Base-by-base conservation (phyloP, 2,888 invertebrate species). In the Nomada fabriciana region DNA sequence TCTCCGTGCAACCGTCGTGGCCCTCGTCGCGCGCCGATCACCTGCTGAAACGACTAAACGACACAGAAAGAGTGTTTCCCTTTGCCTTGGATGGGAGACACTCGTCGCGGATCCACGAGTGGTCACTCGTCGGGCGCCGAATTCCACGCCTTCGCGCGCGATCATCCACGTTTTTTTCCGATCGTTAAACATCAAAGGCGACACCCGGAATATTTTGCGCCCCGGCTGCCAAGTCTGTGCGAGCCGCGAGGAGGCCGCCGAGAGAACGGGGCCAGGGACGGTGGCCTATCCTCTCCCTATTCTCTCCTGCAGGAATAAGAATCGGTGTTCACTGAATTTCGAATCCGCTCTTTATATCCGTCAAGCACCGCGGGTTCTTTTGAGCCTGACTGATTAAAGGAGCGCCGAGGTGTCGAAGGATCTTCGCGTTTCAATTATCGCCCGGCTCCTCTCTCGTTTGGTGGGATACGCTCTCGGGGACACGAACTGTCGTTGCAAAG, bases 101-200 rank as follows among this genome's bases (percentile, higher is more conserved):
- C 76, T 74, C 69, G 72, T 83, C 65, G 67, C 74, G 74, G 74
- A 78, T 74, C 78, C 65, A 89, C 86, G 87, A 89, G 89, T 87
- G 87, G 89, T 87, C 87, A 87, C 89, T 87, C 87, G 76, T 75
- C 78, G 76, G 80, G 87, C 72, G 79, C 79, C 88, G 85, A 87
- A 87, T 80, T 88, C 70, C 80, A 78, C 80, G 87, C 86, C 72
- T 64, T 15, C 72, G 11, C 50, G 25, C 72, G 61, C 69, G 79
- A 81, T 83, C 74, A 72, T 75, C 64, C 61, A 18, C 63, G 73
- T 55, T 52, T 3, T 10, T 69, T 70, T 18, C 59, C 76, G 80
- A 82, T 70, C 42, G 67, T 78, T 63, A 65, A 78, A 86, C 82
- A 84, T 88, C 87, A 87, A 87, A 87, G 87, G 63, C 43, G n/a